A percentile compares a stretch with the other conserved stretches of the same genome.
Conservation (phyloP, 1,140 invertebrate genomes). For the Bemisia tabaci region DNA sequence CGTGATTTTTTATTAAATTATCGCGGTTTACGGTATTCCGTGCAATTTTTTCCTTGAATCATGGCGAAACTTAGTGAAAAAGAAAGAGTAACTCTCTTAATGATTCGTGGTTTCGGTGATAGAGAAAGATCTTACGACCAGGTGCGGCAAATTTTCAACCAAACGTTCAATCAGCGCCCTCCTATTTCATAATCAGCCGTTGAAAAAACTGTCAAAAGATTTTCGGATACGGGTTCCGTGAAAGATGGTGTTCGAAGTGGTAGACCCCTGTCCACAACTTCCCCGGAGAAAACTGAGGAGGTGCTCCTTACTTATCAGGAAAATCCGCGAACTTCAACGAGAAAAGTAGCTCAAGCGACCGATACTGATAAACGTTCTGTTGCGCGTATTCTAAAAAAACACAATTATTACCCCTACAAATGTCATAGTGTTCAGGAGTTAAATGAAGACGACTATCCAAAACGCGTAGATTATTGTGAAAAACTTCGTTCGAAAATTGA, state of each 20-base stretch:
- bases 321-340: not conserved
- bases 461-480: not conserved
- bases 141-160: slow-evolving; percentile 3
- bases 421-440: not conserved
- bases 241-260: not conserved
- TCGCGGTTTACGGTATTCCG: too few relatives aligned
- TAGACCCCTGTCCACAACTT: not conserved
- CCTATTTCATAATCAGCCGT: not conserved
- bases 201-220: not conserved
- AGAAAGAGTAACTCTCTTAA: slow-evolving; percentile 2
- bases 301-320: not conserved
- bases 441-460: not conserved
- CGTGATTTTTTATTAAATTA: too few relatives aligned
- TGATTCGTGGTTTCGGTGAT: slow-evolving; percentile 5
- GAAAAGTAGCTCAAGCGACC: not conserved
- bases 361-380: not conserved
- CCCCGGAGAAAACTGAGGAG: not conserved
- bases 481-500: not conserved
- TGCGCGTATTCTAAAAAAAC: not conserved
- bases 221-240: not conserved
- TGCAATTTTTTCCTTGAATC: too few relatives aligned
- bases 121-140: not conserved
- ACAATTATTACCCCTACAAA: not conserved
- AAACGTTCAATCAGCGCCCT: not conserved
- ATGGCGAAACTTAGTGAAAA: not conserved